Conservation (phyloP, 2,113 vertebrate genomes). For the Triplophysa dalaica region DNA sequence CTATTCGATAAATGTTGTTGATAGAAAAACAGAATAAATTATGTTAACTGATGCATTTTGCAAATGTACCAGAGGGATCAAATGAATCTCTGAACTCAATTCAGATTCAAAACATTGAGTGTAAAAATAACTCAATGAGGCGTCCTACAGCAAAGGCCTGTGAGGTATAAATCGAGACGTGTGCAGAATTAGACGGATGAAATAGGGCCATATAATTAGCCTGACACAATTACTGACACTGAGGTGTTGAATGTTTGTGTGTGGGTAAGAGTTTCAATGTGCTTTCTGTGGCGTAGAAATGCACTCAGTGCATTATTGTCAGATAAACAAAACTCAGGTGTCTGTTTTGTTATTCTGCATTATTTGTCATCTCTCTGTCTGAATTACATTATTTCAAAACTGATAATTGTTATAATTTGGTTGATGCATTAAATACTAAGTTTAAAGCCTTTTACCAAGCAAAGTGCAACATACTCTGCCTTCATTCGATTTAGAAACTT, state of each 20-base stretch:
- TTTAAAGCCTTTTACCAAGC: constrained; percentile 2
- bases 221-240: constrained; percentile 22
- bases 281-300: constrained; percentile 7
- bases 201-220: constrained; percentile 3
- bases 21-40: too few relatives aligned
- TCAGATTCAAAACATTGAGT: not conserved
- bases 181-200: constrained; percentile 3
- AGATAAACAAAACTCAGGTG: constrained; percentile 25
- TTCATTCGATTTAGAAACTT: not conserved
- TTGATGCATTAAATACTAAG: not conserved
- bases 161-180: not conserved
- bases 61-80: not conserved
- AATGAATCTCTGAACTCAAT: not conserved
- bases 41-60: not conserved
- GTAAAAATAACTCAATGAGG: not conserved
- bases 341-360: constrained; percentile 7
- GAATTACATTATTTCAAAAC: constrained; percentile 17
- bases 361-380: constrained; percentile 2
- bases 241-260: not conserved
- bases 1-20: too few relatives aligned
- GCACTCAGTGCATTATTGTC: constrained; percentile 6
- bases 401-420: constrained; percentile 22
- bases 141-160: not conserved
- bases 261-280: constrained; percentile 2
- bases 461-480: not conserved